Conservation (phyloP, 2,888 invertebrate genomes). For the Bembecia ichneumoniformis region DNA sequence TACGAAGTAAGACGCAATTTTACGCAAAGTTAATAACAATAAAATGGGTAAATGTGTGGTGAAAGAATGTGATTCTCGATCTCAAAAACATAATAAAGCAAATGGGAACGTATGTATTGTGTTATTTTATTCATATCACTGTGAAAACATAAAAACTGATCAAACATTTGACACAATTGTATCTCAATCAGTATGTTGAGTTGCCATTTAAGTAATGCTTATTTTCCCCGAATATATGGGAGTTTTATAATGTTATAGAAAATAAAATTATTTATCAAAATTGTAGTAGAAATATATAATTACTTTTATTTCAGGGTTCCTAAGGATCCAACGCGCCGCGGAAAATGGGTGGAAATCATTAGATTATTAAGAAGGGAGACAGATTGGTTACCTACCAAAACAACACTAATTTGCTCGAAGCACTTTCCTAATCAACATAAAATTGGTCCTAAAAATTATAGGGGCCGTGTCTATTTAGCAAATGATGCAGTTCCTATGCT, state of each 20-base stretch:
- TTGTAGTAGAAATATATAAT: neutral
- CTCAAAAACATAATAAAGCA: constrained; percentile 4
- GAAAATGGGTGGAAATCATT: constrained; percentile 5
- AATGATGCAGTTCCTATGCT: constrained; percentile 6
- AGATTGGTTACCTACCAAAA: constrained; percentile 4
- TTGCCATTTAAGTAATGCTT: neutral
- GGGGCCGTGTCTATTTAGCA: constrained; percentile 4
- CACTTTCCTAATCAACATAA: constrained; percentile 5
- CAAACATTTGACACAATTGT: neutral
- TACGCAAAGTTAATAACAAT: neutral
- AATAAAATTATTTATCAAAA: neutral
- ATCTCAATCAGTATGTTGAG: constrained; percentile 1
- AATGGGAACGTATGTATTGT: constrained; percentile 6
- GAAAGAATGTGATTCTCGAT: too few relatives aligned
- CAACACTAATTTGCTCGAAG: constrained; percentile 4
- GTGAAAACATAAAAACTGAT: neutral
- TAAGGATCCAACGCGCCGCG: constrained; percentile 7
- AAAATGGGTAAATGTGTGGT: constrained; percentile 4
- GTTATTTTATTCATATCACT: neutral
- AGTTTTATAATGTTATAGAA: neutral
- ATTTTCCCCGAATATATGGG: neutral
- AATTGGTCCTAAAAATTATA: constrained; percentile 6
- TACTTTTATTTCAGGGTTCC: constrained; percentile 7
- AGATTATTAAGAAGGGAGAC: constrained; percentile 6
- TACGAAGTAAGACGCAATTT: too few relatives aligned